phyloP scores from a whole-genome alignment of 2,888 invertebrate species.

The Ochropacha duplaris region DNA sequence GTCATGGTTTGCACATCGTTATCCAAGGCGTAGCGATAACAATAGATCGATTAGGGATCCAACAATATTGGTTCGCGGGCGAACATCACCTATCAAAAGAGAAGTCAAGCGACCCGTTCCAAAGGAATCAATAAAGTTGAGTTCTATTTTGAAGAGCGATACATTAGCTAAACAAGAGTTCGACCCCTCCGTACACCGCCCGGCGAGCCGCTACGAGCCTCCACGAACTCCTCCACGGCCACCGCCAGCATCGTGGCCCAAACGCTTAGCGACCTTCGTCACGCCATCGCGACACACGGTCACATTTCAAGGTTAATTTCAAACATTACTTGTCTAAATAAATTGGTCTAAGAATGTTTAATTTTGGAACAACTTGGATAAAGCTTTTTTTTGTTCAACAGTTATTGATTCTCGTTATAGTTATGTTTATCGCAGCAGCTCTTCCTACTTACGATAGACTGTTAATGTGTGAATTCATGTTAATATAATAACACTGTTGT shows the following conservation, averaged over 20 bases:
- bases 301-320: slow-evolving; percentile 87
- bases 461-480: slow-evolving; percentile 17
- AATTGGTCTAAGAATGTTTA: slow-evolving; percentile 46
- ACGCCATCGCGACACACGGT: slow-evolving; percentile 86
- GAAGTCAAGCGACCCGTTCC: slow-evolving; percentile 62
- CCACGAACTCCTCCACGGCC: slow-evolving; percentile 82
- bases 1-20: slow-evolving; percentile 91
- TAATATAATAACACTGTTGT: neutral
- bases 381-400: slow-evolving; percentile 43
- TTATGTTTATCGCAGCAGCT: slow-evolving; percentile 16
- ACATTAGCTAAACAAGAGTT: slow-evolving; percentile 86
- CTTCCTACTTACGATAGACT: slow-evolving; percentile 23
- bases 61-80: slow-evolving; percentile 48
- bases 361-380: slow-evolving; percentile 68
- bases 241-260: slow-evolving; percentile 71
- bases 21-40: slow-evolving; percentile 87
- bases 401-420: slow-evolving; percentile 56
- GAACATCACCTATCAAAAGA: slow-evolving; percentile 66
- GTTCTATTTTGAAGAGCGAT: slow-evolving; percentile 74
- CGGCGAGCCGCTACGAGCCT: slow-evolving; percentile 90
- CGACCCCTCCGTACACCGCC: slow-evolving; percentile 89
- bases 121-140: slow-evolving; percentile 71
- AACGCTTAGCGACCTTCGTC: slow-evolving; percentile 70
- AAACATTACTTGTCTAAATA: slow-evolving; percentile 31
- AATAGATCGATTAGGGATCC: slow-evolving; percentile 83